A percentile compares a stretch with the other conserved stretches of the same genome.
phyloP scores from a whole-genome alignment of 2,113 vertebrate genomes.

The Romanogobio albipinnatus region DNA sequence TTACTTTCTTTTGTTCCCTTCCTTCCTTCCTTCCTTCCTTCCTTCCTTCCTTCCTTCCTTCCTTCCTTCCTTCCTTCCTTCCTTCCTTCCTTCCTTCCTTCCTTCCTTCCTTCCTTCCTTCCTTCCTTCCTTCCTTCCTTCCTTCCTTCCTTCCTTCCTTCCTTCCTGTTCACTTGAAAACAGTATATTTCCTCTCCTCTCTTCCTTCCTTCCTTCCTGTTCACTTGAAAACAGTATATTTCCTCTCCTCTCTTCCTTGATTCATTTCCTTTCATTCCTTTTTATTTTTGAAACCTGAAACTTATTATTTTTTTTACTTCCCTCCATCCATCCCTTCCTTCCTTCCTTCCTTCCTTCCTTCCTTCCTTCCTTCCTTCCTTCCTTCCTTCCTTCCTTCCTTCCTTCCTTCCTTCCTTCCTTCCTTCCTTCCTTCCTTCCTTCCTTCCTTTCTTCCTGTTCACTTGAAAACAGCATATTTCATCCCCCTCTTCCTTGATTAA shows the following conservation, averaged over 20 bases:
- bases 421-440: too few species aligned
- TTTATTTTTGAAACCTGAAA: not conserved
- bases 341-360: too few species aligned
- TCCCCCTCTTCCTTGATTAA: not conserved
- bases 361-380: too few species aligned
- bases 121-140: too few species aligned
- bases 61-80: not conserved
- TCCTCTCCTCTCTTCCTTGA: not conserved
- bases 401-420: too few species aligned
- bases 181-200: not conserved
- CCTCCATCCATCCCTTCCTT: not conserved
- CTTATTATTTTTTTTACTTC: not conserved
- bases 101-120: not conserved
- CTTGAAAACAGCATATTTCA: not conserved
- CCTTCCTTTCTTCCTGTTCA: not conserved
- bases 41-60: too few species aligned
- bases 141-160: too few species aligned
- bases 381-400: too few species aligned
- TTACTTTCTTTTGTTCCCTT: not conserved
- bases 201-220: not conserved
- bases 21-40: not conserved
- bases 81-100: too few species aligned
- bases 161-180: not conserved
- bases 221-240: not conserved
- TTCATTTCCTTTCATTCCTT: not conserved